phyloP scores from a whole-genome alignment of 2,888 invertebrate genomes.

The Muscina levida region DNA sequence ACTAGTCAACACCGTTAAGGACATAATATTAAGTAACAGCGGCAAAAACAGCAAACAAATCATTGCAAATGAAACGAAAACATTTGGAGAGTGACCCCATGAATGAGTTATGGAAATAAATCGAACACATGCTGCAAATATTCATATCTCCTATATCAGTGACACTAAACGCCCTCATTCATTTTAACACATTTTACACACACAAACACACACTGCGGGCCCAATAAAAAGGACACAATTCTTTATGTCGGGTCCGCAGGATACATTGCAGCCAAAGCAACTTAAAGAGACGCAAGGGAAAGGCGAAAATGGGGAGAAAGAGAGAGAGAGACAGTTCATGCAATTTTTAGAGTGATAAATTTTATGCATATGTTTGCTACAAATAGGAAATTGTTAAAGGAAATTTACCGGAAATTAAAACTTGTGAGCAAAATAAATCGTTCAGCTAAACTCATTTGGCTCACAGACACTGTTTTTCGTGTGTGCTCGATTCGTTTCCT shows the following conservation, averaged over 20 bases:
- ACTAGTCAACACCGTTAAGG: too few relatives aligned
- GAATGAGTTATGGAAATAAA: conserved; percentile 52
- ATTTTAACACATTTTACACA: background rate
- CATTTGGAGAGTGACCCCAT: conserved; percentile 34
- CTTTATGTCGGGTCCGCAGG: conserved; percentile 30
- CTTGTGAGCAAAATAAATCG: conserved; percentile 67
- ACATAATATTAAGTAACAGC: too few relatives aligned
- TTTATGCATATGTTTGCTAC: conserved; percentile 36
- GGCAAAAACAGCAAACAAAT: too few relatives aligned
- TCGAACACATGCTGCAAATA: conserved; percentile 59
- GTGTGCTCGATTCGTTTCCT: conserved; percentile 22
- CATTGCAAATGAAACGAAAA: conserved; percentile 42
- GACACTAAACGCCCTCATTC: conserved; percentile 8
- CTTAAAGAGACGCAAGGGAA: background rate
- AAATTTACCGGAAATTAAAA: conserved; percentile 71
- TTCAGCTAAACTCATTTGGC: conserved; percentile 20
- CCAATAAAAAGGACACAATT: conserved; percentile 51
- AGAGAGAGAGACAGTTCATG: background rate
- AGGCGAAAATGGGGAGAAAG: background rate
- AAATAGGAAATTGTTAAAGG: conserved; percentile 70
- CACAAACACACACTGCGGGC: too few relatives aligned
- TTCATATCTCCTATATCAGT: conserved; percentile 11
- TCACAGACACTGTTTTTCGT: conserved; percentile 20
- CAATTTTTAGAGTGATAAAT: conserved; percentile 51
- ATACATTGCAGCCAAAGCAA: conserved; percentile 3